Conservation (phyloP, 1,140 invertebrate species). For the Anastrepha ludens region DNA sequence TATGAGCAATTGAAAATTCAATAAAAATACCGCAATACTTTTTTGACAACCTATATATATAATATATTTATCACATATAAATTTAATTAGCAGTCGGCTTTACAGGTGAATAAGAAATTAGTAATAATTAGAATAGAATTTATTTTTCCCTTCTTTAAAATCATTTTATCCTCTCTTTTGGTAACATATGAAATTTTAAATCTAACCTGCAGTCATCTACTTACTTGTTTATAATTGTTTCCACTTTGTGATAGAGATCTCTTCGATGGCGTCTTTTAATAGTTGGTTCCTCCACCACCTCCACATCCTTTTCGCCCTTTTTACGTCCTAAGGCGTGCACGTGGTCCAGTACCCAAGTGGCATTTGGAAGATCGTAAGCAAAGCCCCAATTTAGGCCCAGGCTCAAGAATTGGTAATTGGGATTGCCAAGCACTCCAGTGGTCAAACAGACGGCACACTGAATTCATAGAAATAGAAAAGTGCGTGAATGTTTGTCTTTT, state of each 20-base stretch:
- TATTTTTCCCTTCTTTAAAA: too few relatives aligned
- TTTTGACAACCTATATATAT: too few relatives aligned
- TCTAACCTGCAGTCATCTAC: constrained; percentile 19
- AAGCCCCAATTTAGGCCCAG: constrained; percentile 81
- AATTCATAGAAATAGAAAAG: not conserved
- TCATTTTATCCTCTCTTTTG: too few relatives aligned
- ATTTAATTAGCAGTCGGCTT: too few relatives aligned
- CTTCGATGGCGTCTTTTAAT: constrained; percentile 79
- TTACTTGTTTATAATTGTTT: constrained; percentile 82
- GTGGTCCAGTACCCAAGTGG: constrained; percentile 78
- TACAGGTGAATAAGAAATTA: too few relatives aligned
- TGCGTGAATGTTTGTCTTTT: too few relatives aligned
- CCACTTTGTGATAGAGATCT: constrained; percentile 82
- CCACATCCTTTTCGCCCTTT: constrained; percentile 37
- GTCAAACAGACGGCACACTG: constrained; percentile 70
- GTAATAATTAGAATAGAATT: too few relatives aligned
- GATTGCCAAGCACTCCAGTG: constrained; percentile 71
- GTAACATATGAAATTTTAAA: too few relatives aligned
- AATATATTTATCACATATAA: too few relatives aligned
- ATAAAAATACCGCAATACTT: too few relatives aligned
- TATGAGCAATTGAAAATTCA: too few relatives aligned
- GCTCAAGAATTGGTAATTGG: constrained; percentile 68
- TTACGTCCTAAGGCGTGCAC: constrained; percentile 64
- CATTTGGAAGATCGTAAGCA: constrained; percentile 83
- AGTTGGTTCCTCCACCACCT: not conserved